Evolutionary conservation across 2,797 vertebrate species (phyloP).

Genomic region (Lacerta bilineata): DNA sequence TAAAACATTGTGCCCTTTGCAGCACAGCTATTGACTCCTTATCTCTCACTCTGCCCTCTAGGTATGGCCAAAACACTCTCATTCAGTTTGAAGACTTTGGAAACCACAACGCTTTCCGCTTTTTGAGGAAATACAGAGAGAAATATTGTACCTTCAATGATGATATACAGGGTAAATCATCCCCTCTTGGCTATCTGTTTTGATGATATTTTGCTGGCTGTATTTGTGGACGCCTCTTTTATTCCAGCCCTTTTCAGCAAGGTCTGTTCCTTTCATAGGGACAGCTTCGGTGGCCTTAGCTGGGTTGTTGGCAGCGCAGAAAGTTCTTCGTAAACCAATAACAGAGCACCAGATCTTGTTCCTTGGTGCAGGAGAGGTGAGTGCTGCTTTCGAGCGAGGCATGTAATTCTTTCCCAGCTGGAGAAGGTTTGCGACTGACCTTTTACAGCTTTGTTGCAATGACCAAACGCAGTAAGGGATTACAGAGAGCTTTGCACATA

Average conservation of each 20-base stretch:
- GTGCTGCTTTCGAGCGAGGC: not conserved
- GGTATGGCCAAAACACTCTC: slow-evolving; percentile 92
- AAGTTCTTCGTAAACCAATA: slow-evolving; percentile 86
- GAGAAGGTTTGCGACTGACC: not conserved
- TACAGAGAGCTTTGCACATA: not conserved
- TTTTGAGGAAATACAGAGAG: slow-evolving; percentile 93
- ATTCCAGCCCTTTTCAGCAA: not conserved
- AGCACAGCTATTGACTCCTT: not conserved
- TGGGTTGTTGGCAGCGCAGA: slow-evolving; percentile 92
- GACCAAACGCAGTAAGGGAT: too few relatives aligned
- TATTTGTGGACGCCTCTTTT: not conserved
- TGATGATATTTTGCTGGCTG: not conserved
- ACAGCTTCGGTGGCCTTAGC: slow-evolving; percentile 94
- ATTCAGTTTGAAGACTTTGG: slow-evolving; percentile 99
- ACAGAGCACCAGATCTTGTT: slow-evolving; percentile 93
- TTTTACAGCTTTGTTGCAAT: not conserved
- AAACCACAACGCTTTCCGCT: slow-evolving; percentile 97
- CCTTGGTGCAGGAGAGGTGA: slow-evolving; percentile 96
- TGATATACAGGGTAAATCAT: slow-evolving; percentile 93
- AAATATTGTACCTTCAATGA: slow-evolving; percentile 99
- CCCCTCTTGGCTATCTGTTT: not conserved
- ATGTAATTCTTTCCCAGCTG: not conserved
- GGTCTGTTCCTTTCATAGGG: slow-evolving; percentile 77
- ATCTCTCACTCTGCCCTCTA: slow-evolving; percentile 27
- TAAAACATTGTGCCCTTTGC: too few relatives aligned